Base-by-base conservation (phyloP, 2,797 vertebrate species). In the Amphiprion clarkii region DNA sequence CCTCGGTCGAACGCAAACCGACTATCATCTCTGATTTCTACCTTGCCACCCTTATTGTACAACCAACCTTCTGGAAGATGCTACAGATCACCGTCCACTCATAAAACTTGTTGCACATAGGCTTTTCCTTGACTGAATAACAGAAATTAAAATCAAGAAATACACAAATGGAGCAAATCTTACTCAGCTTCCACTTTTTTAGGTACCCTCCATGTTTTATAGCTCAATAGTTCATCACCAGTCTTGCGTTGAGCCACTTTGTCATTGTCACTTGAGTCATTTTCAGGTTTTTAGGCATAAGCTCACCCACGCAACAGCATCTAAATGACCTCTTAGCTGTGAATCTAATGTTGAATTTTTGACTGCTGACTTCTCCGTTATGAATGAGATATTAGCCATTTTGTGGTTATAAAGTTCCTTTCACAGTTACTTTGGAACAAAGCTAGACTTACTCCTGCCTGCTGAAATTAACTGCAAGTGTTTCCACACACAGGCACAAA, bases 391-490 rank as follows among this genome's bases (percentile, higher is more conserved):
- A 49, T 27, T 48, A 23, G 27, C 17, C 29, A 57, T 80, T 82
- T 67, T 49, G 23, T n/a, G 27, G 75, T 52, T 59, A 39, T 52
- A 19, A 81, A 70, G 31, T 74, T 65, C 7, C 48, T 42, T 60
- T 76, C 13, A 23, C 25, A 42, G 52, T 54, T 60, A 55, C 49
- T 59, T 7, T 54, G n/a, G 40, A 73, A 64, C 25, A 60, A 74
- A 73, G 58, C 76, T 56, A 65, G 46, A 79, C 70, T 46, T 17
- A 16, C 39, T 65, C 33, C 29, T 29, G 68, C 51, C 57, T 29
- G 25, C 55, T 69, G 36, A 71, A 88, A 82, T 83, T 57, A 82
- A 81, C 53, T 36, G 76, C 69, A 72, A n/a, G 51, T 49, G 63
- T 83, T 71, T 83, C 74, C 57, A 67, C 49, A 33, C 61, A 8